phyloP scores from a whole-genome alignment of 1,140 invertebrate species.

The Drosophila rhopaloa region DNA sequence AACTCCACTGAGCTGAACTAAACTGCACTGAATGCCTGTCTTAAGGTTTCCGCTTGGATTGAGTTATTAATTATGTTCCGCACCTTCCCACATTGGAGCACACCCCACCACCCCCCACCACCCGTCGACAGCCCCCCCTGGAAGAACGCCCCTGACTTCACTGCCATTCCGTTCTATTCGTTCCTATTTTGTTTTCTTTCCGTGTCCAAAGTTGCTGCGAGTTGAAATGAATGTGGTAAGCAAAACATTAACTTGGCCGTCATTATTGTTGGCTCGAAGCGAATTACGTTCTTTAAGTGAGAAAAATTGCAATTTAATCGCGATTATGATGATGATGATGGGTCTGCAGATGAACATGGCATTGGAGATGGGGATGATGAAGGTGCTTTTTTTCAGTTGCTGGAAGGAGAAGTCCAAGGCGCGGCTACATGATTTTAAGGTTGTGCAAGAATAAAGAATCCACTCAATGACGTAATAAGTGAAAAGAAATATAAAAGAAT shows the following conservation, averaged over 20 bases:
- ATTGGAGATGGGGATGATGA: constrained; percentile 10
- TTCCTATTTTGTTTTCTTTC: constrained; percentile 40
- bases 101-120: too few relatives aligned
- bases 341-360: constrained; percentile 6
- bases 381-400: neutral
- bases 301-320: constrained; percentile 80
- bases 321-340: constrained; percentile 58
- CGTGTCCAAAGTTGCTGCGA: constrained; percentile 50
- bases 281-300: constrained; percentile 64
- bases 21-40: constrained; percentile 49
- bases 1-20: constrained; percentile 34
- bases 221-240: constrained; percentile 59
- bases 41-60: constrained; percentile 79
- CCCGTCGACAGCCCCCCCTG: neutral
- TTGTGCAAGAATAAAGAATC: neutral
- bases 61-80: constrained; percentile 81
- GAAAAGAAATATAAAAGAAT: neutral
- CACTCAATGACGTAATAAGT: constrained; percentile 15
- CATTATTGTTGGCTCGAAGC: constrained; percentile 55
- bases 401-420: neutral
- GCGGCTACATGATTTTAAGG: neutral
- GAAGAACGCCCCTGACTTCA: constrained; percentile 8
- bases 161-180: constrained; percentile 29
- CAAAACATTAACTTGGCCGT: constrained; percentile 60
- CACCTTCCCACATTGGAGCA: constrained; percentile 19